Evolutionary conservation across 2,797 vertebrate genomes (phyloP).

Genomic region (Sparus aurata): DNA sequence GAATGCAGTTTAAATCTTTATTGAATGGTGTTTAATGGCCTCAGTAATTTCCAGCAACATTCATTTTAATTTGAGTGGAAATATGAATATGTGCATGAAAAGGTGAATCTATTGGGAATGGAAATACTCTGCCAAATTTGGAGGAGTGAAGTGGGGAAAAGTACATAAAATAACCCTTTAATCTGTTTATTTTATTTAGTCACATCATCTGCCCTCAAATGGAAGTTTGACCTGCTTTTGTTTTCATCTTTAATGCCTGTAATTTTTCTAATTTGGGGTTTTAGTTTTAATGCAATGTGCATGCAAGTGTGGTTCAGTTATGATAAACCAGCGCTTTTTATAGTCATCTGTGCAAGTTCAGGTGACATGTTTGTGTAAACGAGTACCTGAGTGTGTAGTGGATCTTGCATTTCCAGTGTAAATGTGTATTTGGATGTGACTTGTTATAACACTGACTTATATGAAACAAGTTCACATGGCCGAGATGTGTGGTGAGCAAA

Average conservation of each 20-base stretch:
- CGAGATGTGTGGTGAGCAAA: slow-evolving; percentile 18
- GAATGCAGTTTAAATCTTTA: not conserved
- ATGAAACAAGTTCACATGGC: slow-evolving; percentile 15
- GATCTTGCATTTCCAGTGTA: not conserved
- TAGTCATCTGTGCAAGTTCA: not conserved
- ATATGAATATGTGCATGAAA: not conserved
- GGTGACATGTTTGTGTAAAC: not conserved
- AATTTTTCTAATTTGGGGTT: not conserved
- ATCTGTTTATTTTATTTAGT: not conserved
- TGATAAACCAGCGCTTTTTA: not conserved
- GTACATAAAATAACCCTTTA: not conserved
- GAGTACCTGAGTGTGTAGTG: not conserved
- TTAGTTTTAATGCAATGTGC: not conserved
- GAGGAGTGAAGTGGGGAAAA: not conserved
- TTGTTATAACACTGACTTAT: slow-evolving; percentile 21
- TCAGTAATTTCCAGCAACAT: not conserved
- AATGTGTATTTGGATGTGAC: slow-evolving; percentile 21
- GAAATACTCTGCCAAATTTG: slow-evolving; percentile 5
- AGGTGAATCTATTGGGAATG: slow-evolving; percentile 6
- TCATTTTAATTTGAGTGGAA: slow-evolving; percentile 7
- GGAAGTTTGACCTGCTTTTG: not conserved
- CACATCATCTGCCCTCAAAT: not conserved
- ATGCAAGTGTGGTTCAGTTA: not conserved
- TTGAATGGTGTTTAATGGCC: not conserved
- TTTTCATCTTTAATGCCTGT: not conserved